Base-by-base conservation (phyloP, 2,797 vertebrate genomes). In the Micromesistius poutassou region DNA sequence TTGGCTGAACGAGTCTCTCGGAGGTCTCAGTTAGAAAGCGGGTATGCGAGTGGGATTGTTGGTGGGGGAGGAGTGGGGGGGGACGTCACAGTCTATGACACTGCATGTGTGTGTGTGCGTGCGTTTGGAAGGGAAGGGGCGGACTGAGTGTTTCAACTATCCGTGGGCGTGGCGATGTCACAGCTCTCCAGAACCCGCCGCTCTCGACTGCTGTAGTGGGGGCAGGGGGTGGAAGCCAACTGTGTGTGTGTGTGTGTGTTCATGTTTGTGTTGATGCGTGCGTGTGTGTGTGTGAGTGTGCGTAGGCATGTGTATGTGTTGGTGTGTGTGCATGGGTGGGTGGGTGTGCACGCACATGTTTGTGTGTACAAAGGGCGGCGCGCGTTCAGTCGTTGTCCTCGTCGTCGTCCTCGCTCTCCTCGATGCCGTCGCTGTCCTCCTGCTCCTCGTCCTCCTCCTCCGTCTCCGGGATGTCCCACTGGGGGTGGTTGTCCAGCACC, bases 381-480 rank as follows among this genome's bases (percentile, higher is more conserved):
- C 19, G n/a, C 78, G n/a, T 79, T 94, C 90, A 95, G 86, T 95
- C 94, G 74, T 98, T 96, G 76, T 98, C 97, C 78, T 99, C 97
- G 0, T 99, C 98, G 1, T 98, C 97, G 31, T 99, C 97, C 84
- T 98, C 98, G 25, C 97, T 99, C 81, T 99, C 98, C 94, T 99
- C 98, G 82, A 99, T 99, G 87, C 97, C 97, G 46, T 99, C 98
- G 0, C 97, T 99, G 93, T 99, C 98, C 84, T 98, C 97, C 89
- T 98, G 97, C 93, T 98, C 98, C 90, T 98, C 98, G 74, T 99
- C 98, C 73, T 98, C 98, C 85, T 99, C 98, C 90, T 98, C 95
- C 1, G 97, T 95, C 91, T 95, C 95, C 0, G 95, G 96, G 91
- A 97, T 97, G 90, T 99, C 98, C 98, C 98, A 99, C 73, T 99